Conservation (phyloP, 1,140 invertebrate species). For the Brachionus paranguensis region DNA sequence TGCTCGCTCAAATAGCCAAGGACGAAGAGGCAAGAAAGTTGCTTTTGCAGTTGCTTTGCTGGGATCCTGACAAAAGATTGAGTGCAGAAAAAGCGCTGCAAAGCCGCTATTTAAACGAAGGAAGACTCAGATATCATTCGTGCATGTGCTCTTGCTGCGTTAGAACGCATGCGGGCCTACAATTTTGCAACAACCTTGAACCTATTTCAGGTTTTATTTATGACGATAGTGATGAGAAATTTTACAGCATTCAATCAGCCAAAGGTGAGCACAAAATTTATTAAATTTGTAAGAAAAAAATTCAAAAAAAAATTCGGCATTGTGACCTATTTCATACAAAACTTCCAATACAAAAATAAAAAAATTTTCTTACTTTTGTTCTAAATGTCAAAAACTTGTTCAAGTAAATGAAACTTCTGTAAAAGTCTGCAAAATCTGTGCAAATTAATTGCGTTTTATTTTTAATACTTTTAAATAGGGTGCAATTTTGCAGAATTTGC, state of each 20-base stretch:
- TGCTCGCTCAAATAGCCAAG: slow-evolving; percentile 22
- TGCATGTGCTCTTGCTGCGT: slow-evolving; percentile 98
- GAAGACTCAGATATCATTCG: slow-evolving; percentile 91
- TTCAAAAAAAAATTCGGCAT: not conserved
- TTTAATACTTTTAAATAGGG: too few species aligned
- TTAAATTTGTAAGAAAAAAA: not conserved
- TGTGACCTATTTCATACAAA: too few species aligned
- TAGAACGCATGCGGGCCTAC: slow-evolving; percentile 53
- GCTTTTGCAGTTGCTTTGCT: slow-evolving; percentile 75
- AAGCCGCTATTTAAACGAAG: slow-evolving; percentile 94
- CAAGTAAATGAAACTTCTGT: too few species aligned
- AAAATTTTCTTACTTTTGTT: too few species aligned
- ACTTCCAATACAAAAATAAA: too few species aligned
- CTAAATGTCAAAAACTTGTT: too few species aligned
- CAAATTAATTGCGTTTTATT: too few species aligned
- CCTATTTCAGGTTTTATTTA: slow-evolving; percentile 29
- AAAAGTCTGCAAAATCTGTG: too few species aligned
- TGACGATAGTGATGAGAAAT: slow-evolving; percentile 33
- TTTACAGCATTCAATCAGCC: slow-evolving; percentile 4
- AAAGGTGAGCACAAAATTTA: slow-evolving; percentile 37
- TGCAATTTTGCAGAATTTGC: too few species aligned
- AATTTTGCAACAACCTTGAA: slow-evolving; percentile 39
- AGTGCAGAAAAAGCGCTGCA: slow-evolving; percentile 84
- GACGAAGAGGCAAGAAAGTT: slow-evolving; percentile 73
- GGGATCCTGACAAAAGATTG: slow-evolving; percentile 77